These are phyloP conservation scores for Glossophaga mutica DNA, from an alignment of 2,797 vertebrate species.

Conservation along the genomic window DNA sequence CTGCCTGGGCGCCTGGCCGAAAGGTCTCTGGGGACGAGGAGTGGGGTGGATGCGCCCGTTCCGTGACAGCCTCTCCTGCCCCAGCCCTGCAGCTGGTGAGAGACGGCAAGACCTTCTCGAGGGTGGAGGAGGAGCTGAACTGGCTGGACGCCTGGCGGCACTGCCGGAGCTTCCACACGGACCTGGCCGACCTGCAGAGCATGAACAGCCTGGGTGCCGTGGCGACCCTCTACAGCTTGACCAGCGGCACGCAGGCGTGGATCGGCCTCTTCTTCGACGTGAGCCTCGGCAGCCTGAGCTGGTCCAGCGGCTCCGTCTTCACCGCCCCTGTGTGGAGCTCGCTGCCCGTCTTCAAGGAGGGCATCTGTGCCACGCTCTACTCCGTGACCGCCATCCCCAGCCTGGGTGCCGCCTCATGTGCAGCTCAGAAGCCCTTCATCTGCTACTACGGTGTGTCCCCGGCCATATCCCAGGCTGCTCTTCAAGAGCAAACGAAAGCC, in stretches of 20 bases:
- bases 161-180: not conserved
- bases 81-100: not conserved
- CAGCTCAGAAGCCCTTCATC: conserved; percentile 35
- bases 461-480: not conserved
- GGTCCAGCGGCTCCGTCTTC: conserved; percentile 49
- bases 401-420: not conserved
- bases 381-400: fast-evolving
- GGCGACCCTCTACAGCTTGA: fast-evolving
- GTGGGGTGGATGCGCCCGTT: too few relatives aligned
- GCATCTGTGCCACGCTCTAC: not conserved
- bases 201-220: fast-evolving
- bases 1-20: not conserved
- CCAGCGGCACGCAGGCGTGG: not conserved
- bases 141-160: not conserved
- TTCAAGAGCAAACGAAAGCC: not conserved
- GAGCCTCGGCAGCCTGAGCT: not conserved
- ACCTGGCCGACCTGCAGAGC: not conserved
- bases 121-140: not conserved
- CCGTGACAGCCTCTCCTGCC: not conserved
- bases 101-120: not conserved
- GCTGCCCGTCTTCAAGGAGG: not conserved
- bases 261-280: conserved; percentile 30
- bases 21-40: not conserved
- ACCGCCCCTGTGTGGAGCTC: fast-evolving
- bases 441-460: conserved; percentile 51